Evolutionary conservation across 2,113 vertebrate genomes (phyloP).

Genomic region (Natator depressus): DNA sequence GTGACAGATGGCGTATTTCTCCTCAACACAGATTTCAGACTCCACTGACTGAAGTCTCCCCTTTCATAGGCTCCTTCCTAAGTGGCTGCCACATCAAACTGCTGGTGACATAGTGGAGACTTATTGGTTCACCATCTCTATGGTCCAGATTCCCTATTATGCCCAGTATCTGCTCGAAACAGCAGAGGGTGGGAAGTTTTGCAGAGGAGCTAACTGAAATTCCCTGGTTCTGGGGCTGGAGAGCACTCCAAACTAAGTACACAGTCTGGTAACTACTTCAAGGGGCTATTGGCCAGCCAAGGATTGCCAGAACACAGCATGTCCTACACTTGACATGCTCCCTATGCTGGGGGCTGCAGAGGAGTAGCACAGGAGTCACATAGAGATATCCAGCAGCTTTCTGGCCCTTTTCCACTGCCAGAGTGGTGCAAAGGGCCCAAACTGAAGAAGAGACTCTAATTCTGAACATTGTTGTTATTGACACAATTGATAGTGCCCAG

Average conservation of each 20-base stretch:
- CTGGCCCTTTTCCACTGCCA: background rate
- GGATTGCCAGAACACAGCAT: background rate
- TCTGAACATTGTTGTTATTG: background rate
- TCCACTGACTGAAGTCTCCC: background rate
- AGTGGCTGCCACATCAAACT: background rate
- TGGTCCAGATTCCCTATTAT: accelerated
- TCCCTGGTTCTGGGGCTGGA: background rate
- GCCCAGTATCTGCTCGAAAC: background rate
- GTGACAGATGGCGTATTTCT: background rate
- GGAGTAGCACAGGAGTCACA: background rate
- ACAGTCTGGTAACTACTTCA: background rate
- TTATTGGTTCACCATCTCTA: background rate
- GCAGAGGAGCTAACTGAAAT: background rate
- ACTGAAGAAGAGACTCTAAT: background rate
- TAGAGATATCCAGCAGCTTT: background rate
- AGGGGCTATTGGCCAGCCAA: background rate
- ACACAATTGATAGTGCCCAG: background rate
- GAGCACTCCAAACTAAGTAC: background rate
- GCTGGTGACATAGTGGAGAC: background rate
- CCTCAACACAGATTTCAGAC: background rate
- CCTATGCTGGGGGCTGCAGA: background rate
- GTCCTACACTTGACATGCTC: background rate
- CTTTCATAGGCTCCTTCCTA: background rate
- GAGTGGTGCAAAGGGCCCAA: background rate
- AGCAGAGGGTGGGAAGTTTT: background rate